phyloP scores from a whole-genome alignment of 2,888 invertebrate species.

The Erebia ligea region DNA sequence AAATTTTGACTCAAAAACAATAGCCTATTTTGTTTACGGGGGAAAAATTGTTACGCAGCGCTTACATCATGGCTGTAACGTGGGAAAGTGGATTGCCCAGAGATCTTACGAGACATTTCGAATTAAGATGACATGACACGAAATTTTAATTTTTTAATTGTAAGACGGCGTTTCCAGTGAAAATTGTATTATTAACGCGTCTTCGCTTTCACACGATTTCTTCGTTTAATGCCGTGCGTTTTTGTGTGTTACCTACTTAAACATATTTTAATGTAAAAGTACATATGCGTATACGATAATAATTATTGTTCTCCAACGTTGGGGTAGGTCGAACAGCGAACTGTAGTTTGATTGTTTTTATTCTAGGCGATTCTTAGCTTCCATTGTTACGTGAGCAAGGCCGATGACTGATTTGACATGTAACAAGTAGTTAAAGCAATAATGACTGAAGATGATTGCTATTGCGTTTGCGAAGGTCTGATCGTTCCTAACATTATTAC shows the following conservation, averaged over 20 bases:
- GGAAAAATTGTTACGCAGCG: constrained; percentile 50
- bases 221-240: constrained; percentile 41
- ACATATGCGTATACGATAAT: background rate
- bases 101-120: constrained; percentile 27
- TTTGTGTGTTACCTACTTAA: constrained; percentile 42
- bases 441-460: constrained; percentile 44
- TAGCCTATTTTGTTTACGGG: constrained; percentile 25
- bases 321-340: constrained; percentile 41
- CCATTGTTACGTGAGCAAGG: constrained; percentile 57
- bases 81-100: constrained; percentile 61
- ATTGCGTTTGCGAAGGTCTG: constrained; percentile 31
- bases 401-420: constrained; percentile 51
- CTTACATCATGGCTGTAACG: constrained; percentile 59
- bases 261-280: constrained; percentile 24
- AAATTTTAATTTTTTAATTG: constrained; percentile 38
- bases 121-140: constrained; percentile 37
- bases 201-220: constrained; percentile 65
- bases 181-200: constrained; percentile 43
- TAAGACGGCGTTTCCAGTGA: constrained; percentile 36
- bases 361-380: constrained; percentile 32
- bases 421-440: constrained; percentile 52
- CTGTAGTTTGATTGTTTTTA: constrained; percentile 31
- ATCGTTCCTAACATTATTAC: background rate
- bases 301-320: constrained; percentile 22
- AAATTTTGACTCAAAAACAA: constrained; percentile 30